Evolutionary conservation across 2,113 vertebrate species (phyloP), one percentile per base, ranked within the genome.

Genomic region (Deroptyus accipitrinus): DNA sequence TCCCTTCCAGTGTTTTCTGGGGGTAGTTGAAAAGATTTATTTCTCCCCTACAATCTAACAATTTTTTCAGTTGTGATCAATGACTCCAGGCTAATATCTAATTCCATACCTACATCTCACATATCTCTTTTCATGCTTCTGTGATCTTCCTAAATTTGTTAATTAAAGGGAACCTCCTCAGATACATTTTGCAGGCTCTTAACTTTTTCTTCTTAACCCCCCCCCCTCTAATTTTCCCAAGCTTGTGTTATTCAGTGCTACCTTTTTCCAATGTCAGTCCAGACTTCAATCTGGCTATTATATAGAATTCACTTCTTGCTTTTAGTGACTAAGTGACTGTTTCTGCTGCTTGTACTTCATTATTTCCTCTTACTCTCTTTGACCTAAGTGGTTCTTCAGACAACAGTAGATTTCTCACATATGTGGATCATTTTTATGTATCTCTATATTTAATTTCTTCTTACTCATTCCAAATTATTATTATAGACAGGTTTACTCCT

Each of bases 341-440:
- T 93, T 77, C 81, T 88, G 46, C 55, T 84, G 33, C 33, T 69
- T 68, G n/a, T 68, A 68, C 51, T 88, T 92, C 76, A 81, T 81
- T 90, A 63, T 86, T 92, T 92, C 51, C n/a, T 93, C 68, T 77
- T 57, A 90, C 37, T 90, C 51, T 80, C 39, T 81, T 83, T 88
- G 64, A 95, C 66, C 48, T 55, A 55, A 64, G 68, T 72, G 27
- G 37, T 81, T 81, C 51, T 92, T 93, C 86, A 61, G 39, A 78
- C 54, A 90, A 81, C 42, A 19, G 27, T 9, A 70, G 24, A 55
- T 83, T 92, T 86, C 73, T 88, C 27, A 83, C 18, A 35, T 33
- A 72, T 52, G 48, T 66, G 49, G 66, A 93, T 83, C 3, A 59
- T 83, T 92, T 93, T 61, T 68, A 64, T 75, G 33, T 30, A 51